These are phyloP conservation scores for Coranthus polyacanthus DNA, from an alignment of 2,797 vertebrate genomes.

Conservation along the genomic window DNA sequence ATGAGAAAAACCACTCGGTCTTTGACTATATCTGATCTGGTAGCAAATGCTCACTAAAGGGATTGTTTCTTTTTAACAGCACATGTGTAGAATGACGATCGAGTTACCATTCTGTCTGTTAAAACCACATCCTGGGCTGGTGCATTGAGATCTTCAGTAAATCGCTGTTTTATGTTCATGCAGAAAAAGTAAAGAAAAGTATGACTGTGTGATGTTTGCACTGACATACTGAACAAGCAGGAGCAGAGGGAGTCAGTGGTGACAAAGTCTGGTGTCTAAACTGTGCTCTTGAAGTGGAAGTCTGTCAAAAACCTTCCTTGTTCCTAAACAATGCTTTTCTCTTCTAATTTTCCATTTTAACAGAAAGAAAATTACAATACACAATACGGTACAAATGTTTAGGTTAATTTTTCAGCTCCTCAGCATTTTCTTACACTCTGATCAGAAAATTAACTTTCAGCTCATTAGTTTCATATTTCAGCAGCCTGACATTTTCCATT, in stretches of 20 bases:
- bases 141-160: not conserved
- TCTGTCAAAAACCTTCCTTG: not conserved
- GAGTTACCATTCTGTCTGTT: not conserved
- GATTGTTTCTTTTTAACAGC: not conserved
- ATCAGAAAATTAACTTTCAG: too few species aligned
- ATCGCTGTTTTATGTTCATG: not conserved
- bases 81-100: not conserved
- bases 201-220: not conserved
- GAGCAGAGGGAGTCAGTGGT: not conserved
- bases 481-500: too few species aligned
- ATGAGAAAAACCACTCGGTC: not conserved
- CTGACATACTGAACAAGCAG: not conserved
- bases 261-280: too few species aligned
- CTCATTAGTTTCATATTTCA: too few species aligned
- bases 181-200: conserved; percentile 16
- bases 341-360: too few species aligned
- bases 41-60: not conserved
- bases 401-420: too few species aligned
- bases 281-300: not conserved
- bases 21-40: not conserved
- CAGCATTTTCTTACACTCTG: too few species aligned
- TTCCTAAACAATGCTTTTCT: too few species aligned
- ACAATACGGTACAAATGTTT: too few species aligned
- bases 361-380: too few species aligned
- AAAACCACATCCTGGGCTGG: conserved; percentile 9